Base-by-base conservation (phyloP, 1,140 invertebrate species). In the Nixonia krombeini region DNA sequence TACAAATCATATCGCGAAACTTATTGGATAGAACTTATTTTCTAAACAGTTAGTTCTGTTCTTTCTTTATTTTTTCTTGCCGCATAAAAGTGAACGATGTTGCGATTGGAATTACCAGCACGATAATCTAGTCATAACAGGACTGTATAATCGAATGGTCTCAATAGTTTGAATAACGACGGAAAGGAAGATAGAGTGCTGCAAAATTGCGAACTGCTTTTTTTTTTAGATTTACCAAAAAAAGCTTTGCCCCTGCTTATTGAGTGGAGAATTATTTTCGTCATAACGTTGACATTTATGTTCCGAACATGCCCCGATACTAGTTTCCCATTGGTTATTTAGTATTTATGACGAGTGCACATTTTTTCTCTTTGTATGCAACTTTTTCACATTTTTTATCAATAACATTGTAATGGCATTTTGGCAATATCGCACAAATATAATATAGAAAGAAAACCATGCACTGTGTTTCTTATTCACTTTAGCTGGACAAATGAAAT, bases 341-440 rank as follows among this genome's bases (percentile, higher is more conserved):
- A 26, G 18, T 46, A 51, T 35, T 59, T 41, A 21, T 68, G 49
- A 67, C 47, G 72, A 59, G 62, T 72, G 67, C 72, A 76, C 65
- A 81, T 72, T 75, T 81, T 66, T 77, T 79, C 72, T 67, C 66
- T 75, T 75, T 71, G 58, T 72, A 75, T 33, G 64, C 52, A 49
- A 73, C 50, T 70, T 74, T 80, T 71, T 73, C 50, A 64, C 49
- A 35, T 63, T 67, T 70, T 72, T 69, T 68, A 65, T 77, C 59
- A 67, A 64, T 68, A 72, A 70, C 64, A 75, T 74, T 75, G 73
- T 75, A 81, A 74, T 71, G 61, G 65, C 63, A 75, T 78, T 74
- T 77, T 79, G 71, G 63, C 68, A 77, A 73, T 73, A 78, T 78
- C 72, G 72, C 76, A 80, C 72, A 81, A 81, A 81, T 79, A 75